Conservation (phyloP, 2,797 vertebrate genomes). For the Protonibea diacanthus region DNA sequence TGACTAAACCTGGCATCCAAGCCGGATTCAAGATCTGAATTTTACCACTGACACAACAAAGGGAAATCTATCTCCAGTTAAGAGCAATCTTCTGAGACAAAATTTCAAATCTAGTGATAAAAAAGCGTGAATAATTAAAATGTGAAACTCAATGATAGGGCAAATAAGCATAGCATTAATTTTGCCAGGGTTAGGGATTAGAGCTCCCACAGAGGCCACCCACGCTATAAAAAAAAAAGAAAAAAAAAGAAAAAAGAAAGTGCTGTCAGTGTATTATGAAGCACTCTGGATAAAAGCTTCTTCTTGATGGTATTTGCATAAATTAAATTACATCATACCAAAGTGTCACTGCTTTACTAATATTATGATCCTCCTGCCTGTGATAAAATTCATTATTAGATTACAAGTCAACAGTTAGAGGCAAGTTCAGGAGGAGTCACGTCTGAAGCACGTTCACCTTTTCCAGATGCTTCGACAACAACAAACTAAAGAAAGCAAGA, state of each 20-base stretch:
- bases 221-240: conserved; percentile 11
- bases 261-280: conserved; percentile 30
- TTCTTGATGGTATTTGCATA: conserved; percentile 54
- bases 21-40: conserved; percentile 15
- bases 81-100: conserved; percentile 1
- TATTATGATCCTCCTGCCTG: conserved; percentile 24
- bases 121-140: conserved; percentile 45
- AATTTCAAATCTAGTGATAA: conserved; percentile 18
- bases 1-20: conserved; percentile 44
- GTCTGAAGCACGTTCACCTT: conserved; percentile 26
- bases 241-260: conserved; percentile 9
- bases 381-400: conserved; percentile 18
- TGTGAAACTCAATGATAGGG: conserved; percentile 35
- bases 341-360: conserved; percentile 37
- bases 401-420: background rate
- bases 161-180: conserved; percentile 49
- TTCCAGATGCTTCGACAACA: conserved; percentile 12
- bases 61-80: conserved; percentile 9
- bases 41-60: background rate
- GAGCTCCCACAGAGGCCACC: conserved; percentile 46
- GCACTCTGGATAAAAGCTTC: conserved; percentile 51
- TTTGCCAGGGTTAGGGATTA: conserved; percentile 52
- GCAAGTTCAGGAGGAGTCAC: conserved; percentile 8
- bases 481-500: conserved; percentile 18
- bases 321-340: conserved; percentile 55